Evolutionary conservation across 2,113 vertebrate genomes (phyloP).

Genomic region (Jaculus jaculus): DNA sequence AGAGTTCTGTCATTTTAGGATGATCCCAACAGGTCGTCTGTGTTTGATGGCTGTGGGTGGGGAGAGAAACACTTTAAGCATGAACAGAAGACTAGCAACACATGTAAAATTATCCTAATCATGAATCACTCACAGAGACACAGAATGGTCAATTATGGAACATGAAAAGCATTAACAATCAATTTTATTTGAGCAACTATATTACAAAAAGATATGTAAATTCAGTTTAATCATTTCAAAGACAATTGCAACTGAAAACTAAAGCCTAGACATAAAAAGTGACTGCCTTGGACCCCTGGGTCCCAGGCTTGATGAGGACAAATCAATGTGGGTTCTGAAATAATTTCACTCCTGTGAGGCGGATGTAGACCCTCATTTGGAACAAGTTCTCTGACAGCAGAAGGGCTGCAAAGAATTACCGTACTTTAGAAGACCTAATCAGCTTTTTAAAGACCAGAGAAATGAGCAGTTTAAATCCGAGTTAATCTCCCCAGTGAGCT

Average conservation of each 20-base stretch:
- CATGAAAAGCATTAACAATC: not conserved
- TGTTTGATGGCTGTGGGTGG: constrained; percentile 90
- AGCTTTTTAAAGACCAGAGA: not conserved
- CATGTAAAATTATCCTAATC: not conserved
- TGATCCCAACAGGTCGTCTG: constrained; percentile 98
- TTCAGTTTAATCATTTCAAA: not conserved
- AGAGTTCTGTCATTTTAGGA: constrained; percentile 97
- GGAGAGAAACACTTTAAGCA: constrained; percentile 48
- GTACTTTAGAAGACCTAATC: not conserved
- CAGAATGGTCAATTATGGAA: not conserved
- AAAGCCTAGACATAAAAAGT: constrained; percentile 7
- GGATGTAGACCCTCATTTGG: not conserved
- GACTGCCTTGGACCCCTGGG: not conserved
- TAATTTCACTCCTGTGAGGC: not conserved
- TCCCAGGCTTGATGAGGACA: not conserved
- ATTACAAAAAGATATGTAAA: not conserved
- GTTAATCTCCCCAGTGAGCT: not conserved
- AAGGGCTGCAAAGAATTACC: not conserved
- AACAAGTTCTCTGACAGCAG: not conserved
- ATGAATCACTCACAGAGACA: not conserved
- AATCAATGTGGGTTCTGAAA: not conserved
- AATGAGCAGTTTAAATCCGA: not conserved
- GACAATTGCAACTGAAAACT: not conserved
- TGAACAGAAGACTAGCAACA: not conserved
- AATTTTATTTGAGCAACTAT: constrained; percentile 18